These are phyloP conservation scores for Oncopodura yosiiana DNA, from an alignment of 1,140 invertebrate species.

Conservation along the genomic window DNA sequence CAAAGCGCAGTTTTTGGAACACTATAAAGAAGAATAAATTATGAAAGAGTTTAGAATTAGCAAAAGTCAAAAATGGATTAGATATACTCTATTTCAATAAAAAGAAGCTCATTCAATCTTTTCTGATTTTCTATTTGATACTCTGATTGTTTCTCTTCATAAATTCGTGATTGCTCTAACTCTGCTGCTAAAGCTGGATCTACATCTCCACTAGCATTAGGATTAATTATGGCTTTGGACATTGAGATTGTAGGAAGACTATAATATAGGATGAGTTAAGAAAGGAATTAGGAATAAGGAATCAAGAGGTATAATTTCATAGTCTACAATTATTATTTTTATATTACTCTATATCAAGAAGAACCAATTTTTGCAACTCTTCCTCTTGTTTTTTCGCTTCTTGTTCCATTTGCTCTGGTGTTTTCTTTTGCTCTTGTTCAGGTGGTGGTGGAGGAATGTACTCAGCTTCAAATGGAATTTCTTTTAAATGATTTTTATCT, in stretches of 20 bases:
- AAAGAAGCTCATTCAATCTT: neutral
- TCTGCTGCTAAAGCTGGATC: too few relatives aligned
- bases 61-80: too few relatives aligned
- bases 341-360: constrained; percentile 59
- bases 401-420: constrained; percentile 68
- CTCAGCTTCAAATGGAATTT: constrained; percentile 55
- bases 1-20: constrained; percentile 64
- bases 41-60: constrained; percentile 1
- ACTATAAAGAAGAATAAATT: constrained; percentile 39
- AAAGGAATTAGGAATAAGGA: too few relatives aligned
- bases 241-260: too few relatives aligned
- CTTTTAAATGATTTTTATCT: constrained; percentile 53
- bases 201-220: too few relatives aligned
- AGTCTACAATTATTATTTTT: neutral
- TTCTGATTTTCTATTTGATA: too few relatives aligned
- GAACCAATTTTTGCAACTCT: constrained; percentile 59
- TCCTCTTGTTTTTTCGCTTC: constrained; percentile 63
- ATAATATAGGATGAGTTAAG: too few relatives aligned
- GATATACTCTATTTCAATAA: too few relatives aligned
- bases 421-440: constrained; percentile 51
- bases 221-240: too few relatives aligned
- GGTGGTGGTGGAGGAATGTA: constrained; percentile 58
- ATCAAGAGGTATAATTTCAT: too few relatives aligned
- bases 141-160: too few relatives aligned
- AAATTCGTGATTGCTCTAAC: too few relatives aligned